Base-by-base conservation (phyloP, 1,140 invertebrate genomes). In the Ctenoplectra terminalis region DNA sequence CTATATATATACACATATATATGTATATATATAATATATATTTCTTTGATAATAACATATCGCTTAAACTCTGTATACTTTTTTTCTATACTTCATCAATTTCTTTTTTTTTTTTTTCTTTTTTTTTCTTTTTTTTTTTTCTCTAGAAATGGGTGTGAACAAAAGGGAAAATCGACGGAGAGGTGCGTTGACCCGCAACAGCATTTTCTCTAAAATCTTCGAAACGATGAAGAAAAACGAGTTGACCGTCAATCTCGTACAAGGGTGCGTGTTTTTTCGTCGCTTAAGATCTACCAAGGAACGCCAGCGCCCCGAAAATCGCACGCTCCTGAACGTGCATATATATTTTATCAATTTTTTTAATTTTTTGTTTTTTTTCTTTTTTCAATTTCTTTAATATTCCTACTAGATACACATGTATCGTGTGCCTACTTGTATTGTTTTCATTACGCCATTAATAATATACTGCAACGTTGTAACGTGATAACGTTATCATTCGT, bases 251-350 rank as follows among this genome's bases (percentile, higher is more conserved):
- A 23, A 63, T n/a, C 40, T 26, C 2, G 2, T 40, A 54, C 60
- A 48, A 50, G 13, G 43, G 67, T 64, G 69, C 29, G 15, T 48
- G 43, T 58, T 23, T 20, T 54, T 76, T 87, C 74, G 61, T 87
- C 60, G 56, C 73, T 92, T 91, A 92, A 63, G 34, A 75, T 48
- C 77, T 92, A 92, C 83, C 7, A 84, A 91, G 81, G 81, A 87
- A 79, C 91, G 92, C 92, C 92, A 91, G 92, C 91, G 76, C 88
- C 88, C 81, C 81, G 40, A 37, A 54, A 37, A 60, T 66, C 23
- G 50, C 63, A 75, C 58, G 70, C 76, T 71, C 76, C 29, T 48
- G 64, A 58, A 78, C 75, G 75, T 56, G 76, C 37, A 6, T 5
- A 26, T 72, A 34, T 71, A 80, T 2, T 50, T 37, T 43, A 17